Evolutionary conservation across 2,888 invertebrate species (phyloP).

Genomic region (Leptopilina myrica): DNA sequence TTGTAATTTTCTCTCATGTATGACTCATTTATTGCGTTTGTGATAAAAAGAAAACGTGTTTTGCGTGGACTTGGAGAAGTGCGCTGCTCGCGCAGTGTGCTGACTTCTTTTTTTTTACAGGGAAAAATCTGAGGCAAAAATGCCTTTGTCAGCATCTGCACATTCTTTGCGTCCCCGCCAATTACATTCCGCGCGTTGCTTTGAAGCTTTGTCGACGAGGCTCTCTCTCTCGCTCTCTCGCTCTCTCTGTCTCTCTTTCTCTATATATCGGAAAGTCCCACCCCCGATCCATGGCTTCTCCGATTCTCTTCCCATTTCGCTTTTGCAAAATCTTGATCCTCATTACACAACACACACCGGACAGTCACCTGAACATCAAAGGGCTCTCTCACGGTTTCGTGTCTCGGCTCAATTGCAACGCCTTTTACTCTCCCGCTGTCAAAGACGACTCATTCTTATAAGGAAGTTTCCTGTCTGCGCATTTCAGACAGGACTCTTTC

Average conservation of each 20-base stretch:
- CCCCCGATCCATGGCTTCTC: slow-evolving; percentile 37
- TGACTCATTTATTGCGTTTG: slow-evolving; percentile 19
- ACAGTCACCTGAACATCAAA: slow-evolving; percentile 68
- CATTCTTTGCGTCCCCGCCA: slow-evolving; percentile 63
- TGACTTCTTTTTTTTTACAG: not conserved
- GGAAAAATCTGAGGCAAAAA: slow-evolving; percentile 55
- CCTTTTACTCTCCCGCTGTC: slow-evolving; percentile 21
- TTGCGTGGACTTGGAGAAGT: slow-evolving; percentile 16
- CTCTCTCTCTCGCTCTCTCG: not conserved
- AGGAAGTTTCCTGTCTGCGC: slow-evolving; percentile 31
- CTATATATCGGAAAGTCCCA: slow-evolving; percentile 42
- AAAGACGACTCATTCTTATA: slow-evolving; percentile 35
- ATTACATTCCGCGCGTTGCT: slow-evolving; percentile 67
- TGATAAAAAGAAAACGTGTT: slow-evolving; percentile 16
- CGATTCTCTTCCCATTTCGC: slow-evolving; percentile 53
- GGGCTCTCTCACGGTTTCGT: slow-evolving; percentile 45
- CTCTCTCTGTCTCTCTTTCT: too few relatives aligned
- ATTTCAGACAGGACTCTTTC: slow-evolving; percentile 14
- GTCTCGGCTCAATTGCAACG: slow-evolving; percentile 37
- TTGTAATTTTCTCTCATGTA: not conserved
- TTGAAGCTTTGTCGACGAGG: slow-evolving; percentile 55
- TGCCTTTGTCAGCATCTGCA: slow-evolving; percentile 61
- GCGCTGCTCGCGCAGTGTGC: not conserved
- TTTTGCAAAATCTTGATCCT: slow-evolving; percentile 66
- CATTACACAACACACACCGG: slow-evolving; percentile 64